Percentiles rank a stretch among this genome's conserved stretches.
phyloP scores from a whole-genome alignment of 2,113 vertebrate genomes.

The Strigops habroptila region DNA sequence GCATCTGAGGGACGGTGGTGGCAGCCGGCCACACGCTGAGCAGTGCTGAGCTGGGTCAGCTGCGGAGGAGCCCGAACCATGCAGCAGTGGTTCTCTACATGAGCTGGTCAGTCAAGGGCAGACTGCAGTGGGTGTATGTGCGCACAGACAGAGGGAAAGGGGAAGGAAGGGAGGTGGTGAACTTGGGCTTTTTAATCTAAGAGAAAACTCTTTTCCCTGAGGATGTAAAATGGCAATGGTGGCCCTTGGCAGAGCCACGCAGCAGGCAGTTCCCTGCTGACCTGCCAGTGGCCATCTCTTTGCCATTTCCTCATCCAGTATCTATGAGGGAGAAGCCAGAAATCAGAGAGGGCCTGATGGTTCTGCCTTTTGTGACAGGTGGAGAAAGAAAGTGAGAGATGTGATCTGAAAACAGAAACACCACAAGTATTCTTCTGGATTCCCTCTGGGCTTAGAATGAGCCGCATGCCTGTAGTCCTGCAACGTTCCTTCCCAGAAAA shows the following conservation, averaged over 20 bases:
- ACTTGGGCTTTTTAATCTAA: background rate
- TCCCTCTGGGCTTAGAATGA: background rate
- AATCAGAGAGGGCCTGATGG: background rate
- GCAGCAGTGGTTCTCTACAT: background rate
- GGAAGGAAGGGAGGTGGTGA: background rate
- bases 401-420: background rate
- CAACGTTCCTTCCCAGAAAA: background rate
- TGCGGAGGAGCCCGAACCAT: background rate
- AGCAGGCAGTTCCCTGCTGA: background rate
- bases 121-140: background rate
- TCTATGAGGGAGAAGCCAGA: background rate
- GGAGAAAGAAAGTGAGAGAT: background rate
- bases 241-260: background rate
- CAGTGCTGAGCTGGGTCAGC: background rate
- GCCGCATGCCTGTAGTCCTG: background rate
- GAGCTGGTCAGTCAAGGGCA: background rate
- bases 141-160: background rate
- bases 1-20: background rate
- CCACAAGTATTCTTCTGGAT: background rate
- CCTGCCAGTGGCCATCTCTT: background rate
- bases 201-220: background rate
- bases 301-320: background rate
- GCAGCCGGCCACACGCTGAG: background rate
- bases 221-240: background rate
- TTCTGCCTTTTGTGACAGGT: background rate